Percentiles rank a stretch among this genome's conserved stretches.
These are phyloP conservation scores for Scopus umbretta DNA, from an alignment of 2,113 vertebrate species.

Conservation along the genomic window DNA sequence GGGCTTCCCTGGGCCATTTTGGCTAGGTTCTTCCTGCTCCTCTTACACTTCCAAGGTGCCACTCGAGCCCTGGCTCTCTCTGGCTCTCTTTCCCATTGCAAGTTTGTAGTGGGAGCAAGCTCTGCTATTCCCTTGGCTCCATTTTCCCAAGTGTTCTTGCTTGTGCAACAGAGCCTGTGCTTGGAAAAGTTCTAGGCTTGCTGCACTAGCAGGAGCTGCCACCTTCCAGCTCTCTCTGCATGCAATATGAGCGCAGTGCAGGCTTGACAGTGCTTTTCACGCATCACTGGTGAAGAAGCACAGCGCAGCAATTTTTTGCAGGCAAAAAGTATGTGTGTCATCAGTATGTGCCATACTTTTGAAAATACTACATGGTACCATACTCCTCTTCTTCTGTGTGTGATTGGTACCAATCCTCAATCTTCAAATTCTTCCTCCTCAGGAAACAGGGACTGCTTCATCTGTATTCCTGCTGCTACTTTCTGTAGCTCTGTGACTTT, in stretches of 20 bases:
- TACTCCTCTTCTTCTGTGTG: not conserved
- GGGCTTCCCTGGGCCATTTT: not conserved
- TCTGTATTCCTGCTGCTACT: not conserved
- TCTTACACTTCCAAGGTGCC: not conserved
- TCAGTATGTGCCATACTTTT: not conserved
- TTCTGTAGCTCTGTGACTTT: not conserved
- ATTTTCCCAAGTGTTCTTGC: not conserved
- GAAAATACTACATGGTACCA: not conserved
- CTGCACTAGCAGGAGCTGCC: no score
- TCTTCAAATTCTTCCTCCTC: not conserved
- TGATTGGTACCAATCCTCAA: not conserved
- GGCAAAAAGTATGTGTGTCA: not conserved
- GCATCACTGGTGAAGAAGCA: not conserved
- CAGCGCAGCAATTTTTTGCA: not conserved
- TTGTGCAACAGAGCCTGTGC: not conserved
- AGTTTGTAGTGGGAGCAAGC: not conserved
- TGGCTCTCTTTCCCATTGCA: not conserved
- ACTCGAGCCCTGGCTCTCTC: not conserved
- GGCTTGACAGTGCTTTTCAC: accelerated
- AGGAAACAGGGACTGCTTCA: not conserved
- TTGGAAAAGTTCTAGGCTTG: no score
- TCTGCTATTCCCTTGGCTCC: not conserved
- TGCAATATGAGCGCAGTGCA: not conserved
- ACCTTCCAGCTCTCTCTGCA: not conserved
- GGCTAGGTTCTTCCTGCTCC: not conserved